These are phyloP conservation scores for Mystacides longicornis DNA, from an alignment of 2,888 invertebrate genomes.

Conservation along the genomic window DNA sequence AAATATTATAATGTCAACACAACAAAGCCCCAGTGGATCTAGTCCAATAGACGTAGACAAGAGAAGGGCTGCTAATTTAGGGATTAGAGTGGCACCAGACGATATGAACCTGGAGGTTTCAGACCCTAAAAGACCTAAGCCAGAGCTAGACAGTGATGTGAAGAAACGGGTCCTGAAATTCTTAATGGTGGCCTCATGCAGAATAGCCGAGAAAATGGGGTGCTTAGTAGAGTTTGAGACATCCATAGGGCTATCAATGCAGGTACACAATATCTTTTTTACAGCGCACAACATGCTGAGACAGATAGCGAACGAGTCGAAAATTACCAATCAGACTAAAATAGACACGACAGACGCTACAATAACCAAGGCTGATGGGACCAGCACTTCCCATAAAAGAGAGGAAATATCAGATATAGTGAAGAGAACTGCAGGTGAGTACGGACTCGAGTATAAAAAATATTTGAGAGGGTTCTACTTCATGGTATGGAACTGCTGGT, in stretches of 20 bases:
- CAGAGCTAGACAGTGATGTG: not conserved
- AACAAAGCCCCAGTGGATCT: not conserved
- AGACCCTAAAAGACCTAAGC: not conserved
- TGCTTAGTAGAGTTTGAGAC: not conserved
- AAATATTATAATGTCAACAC: not conserved
- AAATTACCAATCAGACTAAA: not conserved
- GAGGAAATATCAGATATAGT: not conserved
- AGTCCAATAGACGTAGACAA: not conserved
- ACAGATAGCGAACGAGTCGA: not conserved
- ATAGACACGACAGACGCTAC: not conserved
- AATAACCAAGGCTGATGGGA: not conserved
- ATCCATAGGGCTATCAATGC: not conserved
- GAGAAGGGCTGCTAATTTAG: not conserved
- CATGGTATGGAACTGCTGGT: conserved; percentile 11
- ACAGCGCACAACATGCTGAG: not conserved
- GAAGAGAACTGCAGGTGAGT: not conserved
- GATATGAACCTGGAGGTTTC: not conserved
- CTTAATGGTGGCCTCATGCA: not conserved
- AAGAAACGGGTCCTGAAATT: not conserved
- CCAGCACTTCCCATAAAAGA: not conserved
- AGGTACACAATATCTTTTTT: not conserved
- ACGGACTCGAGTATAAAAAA: not conserved
- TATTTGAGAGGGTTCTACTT: too few relatives aligned
- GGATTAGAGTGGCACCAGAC: not conserved
- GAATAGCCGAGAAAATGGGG: not conserved